phyloP scores from a whole-genome alignment of 2,113 vertebrate genomes.

The Paradisaea rubra region DNA sequence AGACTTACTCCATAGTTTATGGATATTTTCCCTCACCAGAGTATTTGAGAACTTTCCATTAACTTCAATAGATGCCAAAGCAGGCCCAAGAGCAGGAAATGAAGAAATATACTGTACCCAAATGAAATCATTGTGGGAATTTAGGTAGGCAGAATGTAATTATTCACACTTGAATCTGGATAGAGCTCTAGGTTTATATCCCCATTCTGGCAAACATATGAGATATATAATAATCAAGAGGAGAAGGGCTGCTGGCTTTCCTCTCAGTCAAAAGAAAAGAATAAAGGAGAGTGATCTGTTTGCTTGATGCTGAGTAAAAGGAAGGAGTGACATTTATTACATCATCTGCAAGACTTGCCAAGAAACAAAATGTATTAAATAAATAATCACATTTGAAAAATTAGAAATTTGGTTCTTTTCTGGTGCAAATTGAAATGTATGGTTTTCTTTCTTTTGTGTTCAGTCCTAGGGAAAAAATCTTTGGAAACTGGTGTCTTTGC shows the following conservation, averaged over 20 bases:
- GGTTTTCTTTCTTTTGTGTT: background rate
- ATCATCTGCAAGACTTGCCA: background rate
- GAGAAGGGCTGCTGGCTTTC: background rate
- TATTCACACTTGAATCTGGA: slow-evolving; percentile 9
- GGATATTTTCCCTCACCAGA: background rate
- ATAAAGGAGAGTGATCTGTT: background rate
- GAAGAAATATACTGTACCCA: slow-evolving; percentile 34
- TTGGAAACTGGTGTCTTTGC: background rate
- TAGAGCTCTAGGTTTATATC: background rate
- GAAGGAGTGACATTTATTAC: background rate
- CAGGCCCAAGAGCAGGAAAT: slow-evolving; percentile 24
- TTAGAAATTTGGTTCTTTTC: background rate
- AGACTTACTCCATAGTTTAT: background rate
- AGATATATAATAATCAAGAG: background rate
- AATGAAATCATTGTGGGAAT: slow-evolving; percentile 22
- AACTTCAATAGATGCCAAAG: slow-evolving; percentile 15
- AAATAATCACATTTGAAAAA: background rate
- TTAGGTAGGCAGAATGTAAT: slow-evolving; percentile 26
- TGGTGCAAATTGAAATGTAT: background rate
- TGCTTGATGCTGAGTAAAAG: background rate
- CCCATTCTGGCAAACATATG: background rate
- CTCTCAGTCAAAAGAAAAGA: background rate
- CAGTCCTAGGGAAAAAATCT: background rate
- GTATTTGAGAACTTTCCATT: slow-evolving; percentile 25
- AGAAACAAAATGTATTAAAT: background rate